A percentile compares a stretch with the other conserved stretches of the same genome.
Conservation (phyloP, 2,797 vertebrate species). For the Oreochromis grahami region DNA sequence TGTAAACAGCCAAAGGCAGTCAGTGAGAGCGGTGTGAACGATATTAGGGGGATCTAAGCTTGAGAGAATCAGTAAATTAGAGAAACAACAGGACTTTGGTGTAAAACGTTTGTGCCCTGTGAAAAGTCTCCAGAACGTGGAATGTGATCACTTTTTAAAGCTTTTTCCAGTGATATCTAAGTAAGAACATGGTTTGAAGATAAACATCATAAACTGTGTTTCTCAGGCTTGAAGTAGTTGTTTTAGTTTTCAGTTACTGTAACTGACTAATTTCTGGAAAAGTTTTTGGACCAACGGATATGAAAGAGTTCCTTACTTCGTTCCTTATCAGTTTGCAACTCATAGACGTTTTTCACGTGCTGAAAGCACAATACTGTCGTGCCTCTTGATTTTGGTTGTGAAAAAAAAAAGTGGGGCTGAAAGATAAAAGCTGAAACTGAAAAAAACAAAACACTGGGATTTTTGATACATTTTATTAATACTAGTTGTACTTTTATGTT, state of each 20-base stretch:
- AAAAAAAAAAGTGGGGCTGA: not conserved
- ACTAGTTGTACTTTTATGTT: not conserved
- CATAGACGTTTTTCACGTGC: rapidly evolving
- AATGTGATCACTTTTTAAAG: slow-evolving; percentile 28
- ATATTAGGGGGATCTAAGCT: slow-evolving; percentile 77
- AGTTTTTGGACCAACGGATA: not conserved
- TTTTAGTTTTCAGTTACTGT: not conserved
- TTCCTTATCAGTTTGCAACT: not conserved
- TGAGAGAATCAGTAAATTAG: slow-evolving; percentile 67
- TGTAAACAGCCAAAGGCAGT: slow-evolving; percentile 59
- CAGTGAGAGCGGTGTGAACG: slow-evolving; percentile 73
- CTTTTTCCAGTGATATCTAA: not conserved
- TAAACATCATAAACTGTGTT: not conserved
- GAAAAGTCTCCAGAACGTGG: slow-evolving; percentile 22
- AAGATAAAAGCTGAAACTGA: not conserved
- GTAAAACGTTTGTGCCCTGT: slow-evolving; percentile 43
- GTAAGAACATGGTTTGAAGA: not conserved
- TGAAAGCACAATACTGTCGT: not conserved
- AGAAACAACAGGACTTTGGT: slow-evolving; percentile 57
- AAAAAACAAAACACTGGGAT: not conserved
- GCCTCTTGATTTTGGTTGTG: not conserved
- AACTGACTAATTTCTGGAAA: not conserved
- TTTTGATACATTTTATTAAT: not conserved
- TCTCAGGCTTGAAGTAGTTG: not conserved
- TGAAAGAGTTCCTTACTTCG: not conserved